Evolutionary conservation across 23 tunicate species (phyloP).

Genomic region (Ascidia mentula): DNA sequence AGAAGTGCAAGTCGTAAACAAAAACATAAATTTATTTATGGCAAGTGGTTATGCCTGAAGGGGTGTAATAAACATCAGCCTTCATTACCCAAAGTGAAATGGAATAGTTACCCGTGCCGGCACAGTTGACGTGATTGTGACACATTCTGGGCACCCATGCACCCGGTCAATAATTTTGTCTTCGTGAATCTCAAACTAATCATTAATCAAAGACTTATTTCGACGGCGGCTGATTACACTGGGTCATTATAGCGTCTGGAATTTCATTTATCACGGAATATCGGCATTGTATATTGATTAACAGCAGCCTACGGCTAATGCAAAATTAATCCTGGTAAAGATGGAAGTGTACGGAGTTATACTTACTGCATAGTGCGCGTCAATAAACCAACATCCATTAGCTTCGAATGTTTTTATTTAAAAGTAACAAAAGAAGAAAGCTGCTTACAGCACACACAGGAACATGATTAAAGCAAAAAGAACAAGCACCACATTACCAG

Average conservation of each 20-base stretch:
- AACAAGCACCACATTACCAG: no score
- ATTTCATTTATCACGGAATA: background rate
- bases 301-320: background rate
- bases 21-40: background rate
- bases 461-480: background rate
- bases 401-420: no score
- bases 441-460: background rate
- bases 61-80: no score
- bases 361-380: no score
- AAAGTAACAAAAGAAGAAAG: background rate
- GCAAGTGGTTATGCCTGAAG: background rate
- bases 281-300: slow-evolving; percentile 7
- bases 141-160: slow-evolving; percentile 2
- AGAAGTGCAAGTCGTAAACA: no score
- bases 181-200: background rate
- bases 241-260: background rate
- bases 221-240: slow-evolving; percentile 3
- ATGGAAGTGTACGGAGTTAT: no score
- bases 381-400: no score
- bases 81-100: no score
- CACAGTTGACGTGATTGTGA: no score
- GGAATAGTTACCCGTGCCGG: no score
- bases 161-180: background rate
- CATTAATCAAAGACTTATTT: slow-evolving; percentile 7
- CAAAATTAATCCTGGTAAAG: background rate